phyloP scores from a whole-genome alignment of 2,797 vertebrate genomes.

The Argya squamiceps region DNA sequence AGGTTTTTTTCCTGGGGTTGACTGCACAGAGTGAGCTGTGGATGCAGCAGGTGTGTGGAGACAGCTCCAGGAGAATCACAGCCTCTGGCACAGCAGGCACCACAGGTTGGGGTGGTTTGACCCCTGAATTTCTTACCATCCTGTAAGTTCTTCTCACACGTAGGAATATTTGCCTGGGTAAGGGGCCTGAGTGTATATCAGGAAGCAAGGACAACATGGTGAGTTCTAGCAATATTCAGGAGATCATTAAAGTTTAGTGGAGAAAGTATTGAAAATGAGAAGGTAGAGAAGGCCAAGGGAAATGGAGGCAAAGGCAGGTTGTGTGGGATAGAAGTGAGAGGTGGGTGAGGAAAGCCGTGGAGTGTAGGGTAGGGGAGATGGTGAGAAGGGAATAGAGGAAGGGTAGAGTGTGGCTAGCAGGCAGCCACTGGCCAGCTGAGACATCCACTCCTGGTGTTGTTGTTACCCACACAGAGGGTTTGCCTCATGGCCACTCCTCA shows the following conservation, averaged over 20 bases:
- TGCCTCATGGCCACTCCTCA: background rate
- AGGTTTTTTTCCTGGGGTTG: background rate
- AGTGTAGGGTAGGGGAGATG: background rate
- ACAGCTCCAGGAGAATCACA: background rate
- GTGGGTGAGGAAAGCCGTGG: background rate
- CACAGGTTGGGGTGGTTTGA: background rate
- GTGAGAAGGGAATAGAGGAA: background rate
- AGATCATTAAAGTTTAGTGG: background rate
- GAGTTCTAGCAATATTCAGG: background rate
- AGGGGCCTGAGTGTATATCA: background rate
- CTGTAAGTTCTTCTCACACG: background rate
- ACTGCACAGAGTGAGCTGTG: background rate
- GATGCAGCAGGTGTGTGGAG: background rate
- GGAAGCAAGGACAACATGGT: background rate
- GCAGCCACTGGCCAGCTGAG: background rate
- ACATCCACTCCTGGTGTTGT: background rate
- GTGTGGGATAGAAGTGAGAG: background rate
- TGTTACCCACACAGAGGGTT: rapidly evolving
- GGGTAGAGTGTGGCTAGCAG: background rate
- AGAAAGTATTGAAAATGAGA: background rate
- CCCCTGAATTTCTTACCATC: background rate
- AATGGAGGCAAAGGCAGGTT: background rate
- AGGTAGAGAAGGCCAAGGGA: background rate
- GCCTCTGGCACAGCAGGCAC: background rate
- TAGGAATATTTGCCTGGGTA: background rate